These are phyloP conservation scores for Oegoconia quadripuncta DNA, from an alignment of 2,888 invertebrate species.

Conservation along the genomic window DNA sequence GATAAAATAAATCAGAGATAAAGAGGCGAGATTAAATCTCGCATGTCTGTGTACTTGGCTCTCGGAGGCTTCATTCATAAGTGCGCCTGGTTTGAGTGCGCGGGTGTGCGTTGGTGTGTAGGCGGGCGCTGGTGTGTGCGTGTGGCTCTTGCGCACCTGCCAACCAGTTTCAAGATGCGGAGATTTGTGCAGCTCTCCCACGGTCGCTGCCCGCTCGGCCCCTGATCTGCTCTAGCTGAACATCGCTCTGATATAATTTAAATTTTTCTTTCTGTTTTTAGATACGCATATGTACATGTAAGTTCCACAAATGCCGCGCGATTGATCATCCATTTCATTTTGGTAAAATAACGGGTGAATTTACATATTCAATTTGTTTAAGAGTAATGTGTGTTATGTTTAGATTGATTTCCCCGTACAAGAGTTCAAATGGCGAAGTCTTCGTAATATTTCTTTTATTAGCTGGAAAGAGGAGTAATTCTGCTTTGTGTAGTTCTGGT, in stretches of 20 bases:
- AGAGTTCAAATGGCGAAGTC: too few species aligned
- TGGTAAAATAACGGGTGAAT: neutral
- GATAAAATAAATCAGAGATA: slow-evolving; percentile 77
- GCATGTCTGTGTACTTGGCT: slow-evolving; percentile 33
- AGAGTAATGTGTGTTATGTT: too few species aligned
- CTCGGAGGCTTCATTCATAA: slow-evolving; percentile 70
- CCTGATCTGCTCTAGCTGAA: slow-evolving; percentile 67
- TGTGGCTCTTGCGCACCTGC: slow-evolving; percentile 66
- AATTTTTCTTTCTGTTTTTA: slow-evolving; percentile 44
- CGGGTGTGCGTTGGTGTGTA: slow-evolving; percentile 32
- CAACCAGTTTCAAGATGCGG: slow-evolving; percentile 79
- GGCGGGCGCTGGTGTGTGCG: slow-evolving; percentile 35
- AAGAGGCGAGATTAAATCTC: slow-evolving; percentile 64
- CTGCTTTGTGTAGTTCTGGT: too few species aligned
- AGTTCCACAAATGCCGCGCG: too few species aligned
- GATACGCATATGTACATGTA: neutral
- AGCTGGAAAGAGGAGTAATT: too few species aligned
- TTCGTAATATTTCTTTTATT: too few species aligned
- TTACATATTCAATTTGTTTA: too few species aligned
- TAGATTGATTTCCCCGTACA: too few species aligned
- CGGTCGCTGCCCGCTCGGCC: slow-evolving; percentile 71
- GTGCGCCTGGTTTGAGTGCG: slow-evolving; percentile 63
- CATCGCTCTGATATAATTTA: slow-evolving; percentile 65
- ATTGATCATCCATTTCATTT: too few species aligned
- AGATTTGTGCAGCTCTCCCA: slow-evolving; percentile 78